Evolutionary conservation across 35 echinoderm and acorn worm species (phyloP).

Genomic region (Strongylocentrotus purpuratus): DNA sequence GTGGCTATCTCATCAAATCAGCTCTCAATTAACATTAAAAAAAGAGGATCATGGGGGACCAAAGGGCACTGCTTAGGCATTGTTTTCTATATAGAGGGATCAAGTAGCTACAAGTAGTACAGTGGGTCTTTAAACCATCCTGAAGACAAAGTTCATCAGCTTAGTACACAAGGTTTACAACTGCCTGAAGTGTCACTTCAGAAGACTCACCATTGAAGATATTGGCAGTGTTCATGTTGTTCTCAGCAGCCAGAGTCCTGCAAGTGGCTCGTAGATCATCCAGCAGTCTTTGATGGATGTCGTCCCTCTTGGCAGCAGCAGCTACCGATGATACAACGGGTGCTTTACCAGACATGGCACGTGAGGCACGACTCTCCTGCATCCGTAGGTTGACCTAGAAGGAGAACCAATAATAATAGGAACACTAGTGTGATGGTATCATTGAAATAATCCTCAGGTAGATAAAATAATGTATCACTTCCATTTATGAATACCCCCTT

Average conservation of each 20-base stretch:
- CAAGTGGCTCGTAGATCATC: slow-evolving; percentile 75
- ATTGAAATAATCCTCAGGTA: background rate
- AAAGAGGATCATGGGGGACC: too few relatives aligned
- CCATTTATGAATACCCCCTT: too few relatives aligned
- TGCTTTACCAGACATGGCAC: slow-evolving; percentile 43
- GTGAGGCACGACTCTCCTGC: slow-evolving; percentile 59
- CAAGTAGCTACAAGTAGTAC: too few relatives aligned
- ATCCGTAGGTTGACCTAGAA: slow-evolving; percentile 74
- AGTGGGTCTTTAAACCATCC: too few relatives aligned
- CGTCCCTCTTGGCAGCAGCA: slow-evolving; percentile 42
- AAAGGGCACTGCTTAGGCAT: too few relatives aligned
- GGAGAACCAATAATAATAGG: background rate
- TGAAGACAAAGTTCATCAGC: too few relatives aligned
- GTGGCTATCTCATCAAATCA: too few relatives aligned
- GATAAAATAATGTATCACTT: background rate
- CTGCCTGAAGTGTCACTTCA: background rate
- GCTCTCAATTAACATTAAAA: too few relatives aligned
- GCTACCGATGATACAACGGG: slow-evolving; percentile 13
- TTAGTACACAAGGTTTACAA: too few relatives aligned
- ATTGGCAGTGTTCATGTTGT: slow-evolving; percentile 73
- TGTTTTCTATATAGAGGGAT: too few relatives aligned
- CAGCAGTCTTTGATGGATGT: slow-evolving; percentile 59
- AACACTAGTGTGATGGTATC: background rate
- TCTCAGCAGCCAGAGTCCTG: slow-evolving; percentile 66
- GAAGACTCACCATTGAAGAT: slow-evolving; percentile 83